These are phyloP conservation scores for Danio kyathit DNA, from an alignment of 2,797 vertebrate species.

Conservation along the genomic window DNA sequence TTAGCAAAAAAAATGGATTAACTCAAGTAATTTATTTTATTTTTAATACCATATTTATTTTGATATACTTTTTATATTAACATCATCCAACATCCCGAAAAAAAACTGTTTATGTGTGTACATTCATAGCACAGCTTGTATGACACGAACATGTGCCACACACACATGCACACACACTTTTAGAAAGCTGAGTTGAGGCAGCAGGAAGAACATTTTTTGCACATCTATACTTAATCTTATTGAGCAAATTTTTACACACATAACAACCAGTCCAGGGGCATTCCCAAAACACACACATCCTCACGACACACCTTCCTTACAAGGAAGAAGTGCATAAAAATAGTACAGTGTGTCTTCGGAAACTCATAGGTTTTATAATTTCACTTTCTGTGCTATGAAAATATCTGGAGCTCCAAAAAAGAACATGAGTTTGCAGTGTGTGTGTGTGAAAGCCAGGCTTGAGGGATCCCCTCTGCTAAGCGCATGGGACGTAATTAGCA, in stretches of 20 bases:
- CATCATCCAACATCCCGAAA: too few species aligned
- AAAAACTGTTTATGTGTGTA: too few species aligned
- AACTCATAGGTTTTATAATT: conserved; percentile 12
- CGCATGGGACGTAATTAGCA: conserved; percentile 26
- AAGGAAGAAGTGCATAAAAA: conserved; percentile 27
- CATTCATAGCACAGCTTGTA: too few species aligned
- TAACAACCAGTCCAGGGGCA: conserved; percentile 36
- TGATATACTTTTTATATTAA: too few species aligned
- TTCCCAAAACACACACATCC: conserved; percentile 23
- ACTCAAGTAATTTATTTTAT: too few species aligned
- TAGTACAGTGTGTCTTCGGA: not conserved
- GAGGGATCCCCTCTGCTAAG: conserved; percentile 42
- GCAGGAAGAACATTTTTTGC: too few species aligned
- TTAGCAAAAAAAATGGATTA: too few species aligned
- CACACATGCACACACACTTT: too few species aligned
- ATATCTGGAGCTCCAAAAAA: not conserved
- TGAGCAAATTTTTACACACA: not conserved
- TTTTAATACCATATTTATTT: too few species aligned
- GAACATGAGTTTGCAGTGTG: conserved; percentile 17
- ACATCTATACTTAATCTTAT: too few species aligned
- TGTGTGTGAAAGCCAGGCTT: not conserved
- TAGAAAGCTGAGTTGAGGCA: too few species aligned
- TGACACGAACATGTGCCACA: too few species aligned
- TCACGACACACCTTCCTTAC: not conserved
- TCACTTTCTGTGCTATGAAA: conserved; percentile 32